Base-by-base conservation (phyloP, 2,888 invertebrate species). In the Sabellastarte sp. region DNA sequence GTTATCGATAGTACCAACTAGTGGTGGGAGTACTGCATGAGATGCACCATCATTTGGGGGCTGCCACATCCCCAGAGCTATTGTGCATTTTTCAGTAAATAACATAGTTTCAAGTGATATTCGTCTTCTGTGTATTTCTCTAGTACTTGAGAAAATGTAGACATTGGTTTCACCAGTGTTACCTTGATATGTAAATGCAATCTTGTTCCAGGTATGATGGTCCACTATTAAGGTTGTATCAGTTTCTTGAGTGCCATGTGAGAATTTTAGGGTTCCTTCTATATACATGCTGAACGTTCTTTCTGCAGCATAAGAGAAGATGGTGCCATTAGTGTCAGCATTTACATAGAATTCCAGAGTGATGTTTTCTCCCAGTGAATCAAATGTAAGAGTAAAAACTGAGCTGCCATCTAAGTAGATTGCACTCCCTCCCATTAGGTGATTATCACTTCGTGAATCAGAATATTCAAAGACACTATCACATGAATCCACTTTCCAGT, bases 351-450 rank as follows among this genome's bases (percentile, higher is more conserved):
- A 10, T 26, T 53, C 53, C 26, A 53, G 5, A 26, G 53, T 53
- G 24, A 53, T 26, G 26, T 53, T 26, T 26, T 53, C 53, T 5
- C 53, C 26, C 10, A 41, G 10, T 63, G 31, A 53, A 50, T n/a
- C 31, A 29, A 24, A 60, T 57, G 41, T 69, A 67, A 53, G 20
- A 53, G 41, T 41, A 20, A 15, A 41, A 20, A 41, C 41, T 10
- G 41, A 41, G 20, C 41, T 41, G 41, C 41, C 41, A 41, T 41
- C 41, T 10, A 41, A 41, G 10, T 10, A 41, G 10, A 41, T 10
- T 10, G 41, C 41, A 20, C 20, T 15, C 10, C 41, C 41, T 41
- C 41, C 41, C 41, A 41, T 41, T 10, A 15, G 41, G 10, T 41
- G 41, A 20, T 41, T 41, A 10, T 41, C 41, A 20, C 20, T 15